Evolutionary conservation across 2,113 vertebrate species (phyloP).

Genomic region (Passer montanus): DNA sequence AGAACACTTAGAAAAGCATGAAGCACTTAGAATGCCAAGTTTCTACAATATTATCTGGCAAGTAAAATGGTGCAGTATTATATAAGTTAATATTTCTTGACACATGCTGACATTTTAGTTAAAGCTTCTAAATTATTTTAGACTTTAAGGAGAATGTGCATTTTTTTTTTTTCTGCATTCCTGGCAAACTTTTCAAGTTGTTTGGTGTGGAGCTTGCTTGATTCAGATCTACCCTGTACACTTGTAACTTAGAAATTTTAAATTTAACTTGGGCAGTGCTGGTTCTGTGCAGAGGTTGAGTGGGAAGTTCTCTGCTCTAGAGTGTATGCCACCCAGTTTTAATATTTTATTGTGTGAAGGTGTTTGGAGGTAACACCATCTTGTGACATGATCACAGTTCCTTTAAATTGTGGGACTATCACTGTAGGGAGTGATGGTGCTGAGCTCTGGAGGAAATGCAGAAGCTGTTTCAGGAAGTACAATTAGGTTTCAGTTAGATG

Average conservation of each 20-base stretch:
- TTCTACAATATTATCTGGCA: constrained; percentile 25
- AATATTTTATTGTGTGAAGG: not conserved
- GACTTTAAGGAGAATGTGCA: not conserved
- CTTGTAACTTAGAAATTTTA: not conserved
- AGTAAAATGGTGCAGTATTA: not conserved
- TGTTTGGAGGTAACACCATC: not conserved
- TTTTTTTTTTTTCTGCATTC: not conserved
- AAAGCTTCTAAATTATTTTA: constrained; percentile 34
- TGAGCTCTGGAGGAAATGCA: not conserved
- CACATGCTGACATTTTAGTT: constrained; percentile 6
- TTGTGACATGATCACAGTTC: not conserved
- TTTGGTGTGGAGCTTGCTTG: not conserved
- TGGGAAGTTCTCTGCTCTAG: not conserved
- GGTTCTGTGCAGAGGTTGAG: not conserved
- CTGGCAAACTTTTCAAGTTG: not conserved
- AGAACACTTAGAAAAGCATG: constrained; percentile 47
- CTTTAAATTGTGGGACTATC: not conserved
- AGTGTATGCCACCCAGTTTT: not conserved
- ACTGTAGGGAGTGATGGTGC: not conserved
- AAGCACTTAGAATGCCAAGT: constrained; percentile 1
- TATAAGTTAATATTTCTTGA: constrained; percentile 48
- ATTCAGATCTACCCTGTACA: not conserved
- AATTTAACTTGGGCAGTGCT: not conserved
- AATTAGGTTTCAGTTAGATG: not conserved
- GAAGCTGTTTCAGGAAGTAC: not conserved